Evolutionary conservation across 1,140 invertebrate genomes (phyloP), one percentile per base, ranked within the genome.

Genomic region (Zaprionus taronus): DNA sequence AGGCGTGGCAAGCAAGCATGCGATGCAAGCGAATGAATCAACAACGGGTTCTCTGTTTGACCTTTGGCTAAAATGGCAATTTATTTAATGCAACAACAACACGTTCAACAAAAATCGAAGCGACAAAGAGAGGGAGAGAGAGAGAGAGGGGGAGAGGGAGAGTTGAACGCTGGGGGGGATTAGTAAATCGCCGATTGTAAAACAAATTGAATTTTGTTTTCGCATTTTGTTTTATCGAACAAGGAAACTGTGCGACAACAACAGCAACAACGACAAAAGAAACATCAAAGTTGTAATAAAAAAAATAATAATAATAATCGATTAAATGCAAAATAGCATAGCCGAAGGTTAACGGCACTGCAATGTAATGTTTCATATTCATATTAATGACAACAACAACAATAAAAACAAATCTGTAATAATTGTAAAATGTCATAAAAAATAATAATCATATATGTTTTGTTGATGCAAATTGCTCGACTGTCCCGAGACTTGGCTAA

Each of bases 21-120:
- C 55, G 17, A 49, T 56, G 44, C 61, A 51, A 74, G 66, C 67
- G 66, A 71, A 65, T 76, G 73, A 76, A 72, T 76, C 73, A 76
- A 64, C 72, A 75, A 76, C 73, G 47, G 71, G 73, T 76, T 76
- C 51, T 72, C 41, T 20, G 61, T 31, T 47, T 76, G 73, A 76
- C 73, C 73, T 76, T 72, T 76, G 44, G 73, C 55, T 75, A 75
- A 75, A 76, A 76, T 72, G 71, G 60, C 73, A 72, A 71, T 71
- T 71, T 76, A 60, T 76, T 65, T 65, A 64, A 71, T 65, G 38
- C 53, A 76, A 53, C 64, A 53, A 65, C 36, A 51, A 49, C 1
- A 61, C 61, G 41, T 14, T 26, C 5, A 56, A 65, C 24, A 55
- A 4, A 69, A 55, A 55, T 56, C 26, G 31, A 41, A 61, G 34